phyloP scores from a whole-genome alignment of 2,113 vertebrate genomes.

The Archilochus colubris region DNA sequence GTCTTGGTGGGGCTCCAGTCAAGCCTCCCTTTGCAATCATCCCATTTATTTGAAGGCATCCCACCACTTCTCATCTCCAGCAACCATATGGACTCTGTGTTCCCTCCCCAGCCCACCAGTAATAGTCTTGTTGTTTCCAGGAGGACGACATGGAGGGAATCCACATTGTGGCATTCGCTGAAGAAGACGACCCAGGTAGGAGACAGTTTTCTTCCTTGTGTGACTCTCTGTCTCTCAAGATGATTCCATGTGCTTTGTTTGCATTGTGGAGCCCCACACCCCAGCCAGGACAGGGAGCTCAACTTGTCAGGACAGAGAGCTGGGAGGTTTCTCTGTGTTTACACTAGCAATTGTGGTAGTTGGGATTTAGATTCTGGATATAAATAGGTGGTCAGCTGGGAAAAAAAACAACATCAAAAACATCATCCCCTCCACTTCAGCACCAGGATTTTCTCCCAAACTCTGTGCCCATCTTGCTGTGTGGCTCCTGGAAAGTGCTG shows the following conservation, averaged over 20 bases:
- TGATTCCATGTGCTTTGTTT: background rate
- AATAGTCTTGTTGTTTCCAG: conserved; percentile 71
- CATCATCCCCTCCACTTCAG: background rate
- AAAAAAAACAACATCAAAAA: too few relatives aligned
- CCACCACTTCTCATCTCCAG: background rate
- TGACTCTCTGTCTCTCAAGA: background rate
- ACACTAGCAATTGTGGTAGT: background rate
- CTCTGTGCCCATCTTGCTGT: background rate
- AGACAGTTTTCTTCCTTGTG: background rate
- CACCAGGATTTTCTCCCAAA: background rate
- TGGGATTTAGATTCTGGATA: background rate
- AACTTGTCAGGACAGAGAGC: background rate
- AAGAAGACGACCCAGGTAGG: conserved; percentile 94
- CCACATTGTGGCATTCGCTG: conserved; percentile 97
- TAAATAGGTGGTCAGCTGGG: background rate
- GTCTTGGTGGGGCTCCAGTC: background rate
- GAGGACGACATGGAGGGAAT: conserved; percentile 95
- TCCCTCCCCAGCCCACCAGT: background rate
- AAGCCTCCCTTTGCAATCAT: background rate
- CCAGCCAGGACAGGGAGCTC: accelerated
- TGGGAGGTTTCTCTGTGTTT: background rate
- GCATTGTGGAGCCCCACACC: accelerated
- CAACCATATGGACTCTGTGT: background rate
- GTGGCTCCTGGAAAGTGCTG: background rate
- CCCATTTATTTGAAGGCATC: background rate